Evolutionary conservation across 2,113 vertebrate species (phyloP).

Genomic region (Brachypteracias leptosomus): DNA sequence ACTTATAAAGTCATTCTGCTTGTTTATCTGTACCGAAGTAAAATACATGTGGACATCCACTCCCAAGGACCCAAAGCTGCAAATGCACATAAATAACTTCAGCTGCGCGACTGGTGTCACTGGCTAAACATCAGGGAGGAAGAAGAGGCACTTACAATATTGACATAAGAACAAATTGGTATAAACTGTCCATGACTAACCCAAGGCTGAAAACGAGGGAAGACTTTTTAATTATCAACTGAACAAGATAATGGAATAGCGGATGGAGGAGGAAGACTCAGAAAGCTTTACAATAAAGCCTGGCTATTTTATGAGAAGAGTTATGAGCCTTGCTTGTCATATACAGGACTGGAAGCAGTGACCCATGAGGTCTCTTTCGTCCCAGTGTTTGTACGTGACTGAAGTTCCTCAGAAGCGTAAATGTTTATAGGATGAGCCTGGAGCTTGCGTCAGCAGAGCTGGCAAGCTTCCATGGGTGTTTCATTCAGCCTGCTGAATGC

Average conservation of each 20-base stretch:
- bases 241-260: neutral
- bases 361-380: neutral
- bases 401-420: conserved; percentile 33
- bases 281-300: neutral
- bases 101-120: neutral
- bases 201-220: neutral
- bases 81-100: conserved; percentile 34
- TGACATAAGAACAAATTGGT: conserved; percentile 8
- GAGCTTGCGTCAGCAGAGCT: conserved; percentile 29
- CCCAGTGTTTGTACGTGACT: conserved; percentile 12
- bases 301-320: neutral
- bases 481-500: neutral
- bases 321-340: neutral
- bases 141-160: conserved; percentile 27
- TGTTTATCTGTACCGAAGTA: conserved; percentile 7
- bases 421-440: conserved; percentile 43
- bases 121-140: conserved; percentile 35
- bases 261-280: neutral
- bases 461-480: neutral
- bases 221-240: neutral
- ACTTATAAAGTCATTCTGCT: conserved; percentile 33
- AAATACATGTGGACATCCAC: conserved; percentile 13
- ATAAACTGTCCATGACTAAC: neutral
- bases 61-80: neutral
- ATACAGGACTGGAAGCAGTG: neutral